Base-by-base conservation (phyloP, 2,113 vertebrate species). In the Oreochromis niloticus region DNA sequence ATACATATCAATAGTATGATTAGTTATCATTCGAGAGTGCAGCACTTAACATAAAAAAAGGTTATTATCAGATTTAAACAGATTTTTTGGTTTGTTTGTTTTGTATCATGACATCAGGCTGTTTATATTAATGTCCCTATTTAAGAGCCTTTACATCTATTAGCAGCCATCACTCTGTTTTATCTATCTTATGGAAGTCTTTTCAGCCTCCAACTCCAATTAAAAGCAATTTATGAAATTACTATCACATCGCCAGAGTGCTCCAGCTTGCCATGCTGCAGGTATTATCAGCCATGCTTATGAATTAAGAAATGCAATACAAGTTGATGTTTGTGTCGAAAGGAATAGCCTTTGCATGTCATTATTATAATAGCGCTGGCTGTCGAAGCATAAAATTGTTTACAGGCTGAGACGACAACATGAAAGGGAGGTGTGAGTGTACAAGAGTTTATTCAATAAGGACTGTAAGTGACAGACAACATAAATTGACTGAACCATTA, bases 241-340 rank as follows among this genome's bases (percentile, higher is more conserved):
- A 82, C 32, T 39, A 24, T 80, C 36, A 41, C 19, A 2, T 36
- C 46, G 17, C 82, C 43, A 52, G 46, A 78, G 46, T 78, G 73
- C 73, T 52, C 73, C 46, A 78, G 46, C 6, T 52, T 34, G 73
- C 68, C 54, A 22, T 66, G 83, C 54, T 86, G 82, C 56, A 34
- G 32, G 80, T 73, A 46, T 89, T 82, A 27, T 73, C 88, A 85
- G 79, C 54, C 85, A 85, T 92, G 90, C 87, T 86, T 27, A 34
- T 92, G 91, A 92, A 94, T 92, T 88, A 92, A 85, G 54, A 93
- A 71, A 80, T 22, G 9, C 66, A 88, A 92, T 91, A 75, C 48
- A 85, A 79, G 82, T 27, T 59, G 61, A 81, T 92, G 85, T 88
- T 90, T 79, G 61, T 88, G 73, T 88, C 3, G 11, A 73, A 61